Percentiles rank a stretch among this genome's conserved stretches.
phyloP scores from a whole-genome alignment of 1,140 invertebrate species.

The Drosophila simulans region DNA sequence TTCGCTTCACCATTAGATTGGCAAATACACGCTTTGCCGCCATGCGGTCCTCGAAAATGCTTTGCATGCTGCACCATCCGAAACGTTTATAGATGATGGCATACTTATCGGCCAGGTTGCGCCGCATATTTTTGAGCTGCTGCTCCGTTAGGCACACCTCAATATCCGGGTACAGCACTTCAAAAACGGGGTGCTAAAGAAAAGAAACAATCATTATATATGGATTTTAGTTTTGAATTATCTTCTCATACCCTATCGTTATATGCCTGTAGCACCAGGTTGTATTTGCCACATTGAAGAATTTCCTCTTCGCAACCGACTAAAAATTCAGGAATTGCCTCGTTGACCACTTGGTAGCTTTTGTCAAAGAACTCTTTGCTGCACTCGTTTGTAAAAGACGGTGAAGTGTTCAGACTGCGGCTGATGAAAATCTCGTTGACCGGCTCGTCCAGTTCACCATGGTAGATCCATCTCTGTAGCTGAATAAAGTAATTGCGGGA shows the following conservation, averaged over 20 bases:
- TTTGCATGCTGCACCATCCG: slow-evolving; percentile 49
- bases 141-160: slow-evolving; percentile 64
- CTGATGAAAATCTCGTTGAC: slow-evolving; percentile 74
- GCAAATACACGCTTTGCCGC: slow-evolving; percentile 40
- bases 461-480: slow-evolving; percentile 73
- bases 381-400: slow-evolving; percentile 26
- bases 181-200: slow-evolving; percentile 66
- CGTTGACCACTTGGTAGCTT: slow-evolving; percentile 56
- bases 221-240: background rate
- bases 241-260: slow-evolving; percentile 62
- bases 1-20: slow-evolving; percentile 51
- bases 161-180: slow-evolving; percentile 54
- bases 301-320: slow-evolving; percentile 67
- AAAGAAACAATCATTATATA: background rate
- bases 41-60: slow-evolving; percentile 42
- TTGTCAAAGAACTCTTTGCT: slow-evolving; percentile 80
- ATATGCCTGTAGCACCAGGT: slow-evolving; percentile 66
- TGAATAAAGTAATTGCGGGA: slow-evolving; percentile 72
- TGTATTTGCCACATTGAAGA: slow-evolving; percentile 81
- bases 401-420: slow-evolving; percentile 13
- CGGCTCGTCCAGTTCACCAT: slow-evolving; percentile 68
- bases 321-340: slow-evolving; percentile 71
- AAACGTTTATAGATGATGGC: slow-evolving; percentile 19
- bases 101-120: slow-evolving; percentile 35
- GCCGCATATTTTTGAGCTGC: slow-evolving; percentile 52